These are phyloP conservation scores for Dolichoris vasculosae DNA, from an alignment of 1,140 invertebrate species.

Conservation along the genomic window DNA sequence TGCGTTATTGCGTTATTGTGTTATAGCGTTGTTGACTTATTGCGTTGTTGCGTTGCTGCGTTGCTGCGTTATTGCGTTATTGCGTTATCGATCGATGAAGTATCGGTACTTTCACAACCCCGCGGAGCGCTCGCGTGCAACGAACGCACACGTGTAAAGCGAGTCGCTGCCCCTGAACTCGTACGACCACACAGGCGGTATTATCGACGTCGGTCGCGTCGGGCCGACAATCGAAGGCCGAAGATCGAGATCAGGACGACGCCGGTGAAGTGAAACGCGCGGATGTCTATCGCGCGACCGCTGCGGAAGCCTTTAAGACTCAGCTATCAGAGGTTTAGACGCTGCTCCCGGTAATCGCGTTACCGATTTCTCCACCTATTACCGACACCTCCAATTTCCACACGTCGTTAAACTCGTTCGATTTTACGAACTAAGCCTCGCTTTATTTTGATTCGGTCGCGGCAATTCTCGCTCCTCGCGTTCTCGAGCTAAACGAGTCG, in stretches of 20 bases:
- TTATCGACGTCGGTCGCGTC: neutral
- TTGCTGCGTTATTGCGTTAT: neutral
- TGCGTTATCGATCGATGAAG: neutral
- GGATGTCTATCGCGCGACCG: conserved; percentile 23
- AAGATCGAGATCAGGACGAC: conserved; percentile 30
- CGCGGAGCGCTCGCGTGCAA: neutral
- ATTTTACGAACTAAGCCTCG: conserved; percentile 2
- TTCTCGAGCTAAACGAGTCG: too few relatives aligned
- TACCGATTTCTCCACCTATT: neutral
- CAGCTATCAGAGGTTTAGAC: neutral
- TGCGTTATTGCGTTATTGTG: neutral
- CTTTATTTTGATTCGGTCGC: too few relatives aligned
- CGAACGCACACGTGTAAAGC: neutral
- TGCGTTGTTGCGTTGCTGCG: neutral
- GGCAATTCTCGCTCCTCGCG: too few relatives aligned
- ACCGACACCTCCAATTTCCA: neutral
- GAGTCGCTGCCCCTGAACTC: too few relatives aligned
- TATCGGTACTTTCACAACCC: conserved; percentile 7
- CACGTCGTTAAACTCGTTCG: neutral
- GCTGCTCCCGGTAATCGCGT: neutral
- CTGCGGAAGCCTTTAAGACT: neutral
- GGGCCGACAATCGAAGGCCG: conserved; percentile 12
- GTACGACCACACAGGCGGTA: too few relatives aligned
- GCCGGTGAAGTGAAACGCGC: neutral
- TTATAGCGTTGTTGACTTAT: too few relatives aligned